Evolutionary conservation across 2,888 invertebrate species (phyloP).

Genomic region (Trissonchulus sp.): DNA sequence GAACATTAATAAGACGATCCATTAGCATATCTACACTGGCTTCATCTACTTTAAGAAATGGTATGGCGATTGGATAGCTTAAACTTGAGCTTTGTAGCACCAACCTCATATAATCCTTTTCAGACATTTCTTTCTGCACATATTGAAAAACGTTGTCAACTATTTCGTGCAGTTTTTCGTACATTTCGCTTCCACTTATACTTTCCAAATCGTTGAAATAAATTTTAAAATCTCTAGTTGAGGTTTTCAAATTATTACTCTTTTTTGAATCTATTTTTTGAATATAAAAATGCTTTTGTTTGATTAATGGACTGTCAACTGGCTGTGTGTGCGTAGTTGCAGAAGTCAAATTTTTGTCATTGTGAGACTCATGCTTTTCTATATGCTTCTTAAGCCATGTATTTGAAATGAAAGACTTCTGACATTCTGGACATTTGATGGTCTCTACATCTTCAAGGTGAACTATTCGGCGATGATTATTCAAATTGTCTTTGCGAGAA

Average conservation of each 20-base stretch:
- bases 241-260: slow-evolving; percentile 16
- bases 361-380: too few species aligned
- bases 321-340: too few species aligned
- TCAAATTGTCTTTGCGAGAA: too few species aligned
- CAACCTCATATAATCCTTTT: slow-evolving; percentile 8
- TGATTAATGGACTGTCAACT: too few species aligned
- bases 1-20: not conserved
- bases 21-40: slow-evolving; percentile 19
- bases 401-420: too few species aligned
- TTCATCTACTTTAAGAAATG: slow-evolving; percentile 19
- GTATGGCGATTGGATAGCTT: slow-evolving; percentile 20
- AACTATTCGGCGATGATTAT: too few species aligned
- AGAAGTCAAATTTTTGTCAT: not conserved
- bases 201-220: slow-evolving; percentile 3
- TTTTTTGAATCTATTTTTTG: not conserved
- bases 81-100: slow-evolving; percentile 17
- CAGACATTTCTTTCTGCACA: not conserved
- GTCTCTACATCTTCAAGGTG: too few species aligned
- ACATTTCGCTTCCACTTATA: not conserved
- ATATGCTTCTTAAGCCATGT: too few species aligned
- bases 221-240: not conserved
- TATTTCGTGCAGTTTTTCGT: slow-evolving; percentile 14
- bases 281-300: too few species aligned
- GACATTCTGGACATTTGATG: too few species aligned
- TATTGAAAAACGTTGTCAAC: not conserved